Percentiles rank a stretch among this genome's conserved stretches.
Evolutionary conservation across 2,888 invertebrate species (phyloP).

Genomic region (Trichopria drosophilae): DNA sequence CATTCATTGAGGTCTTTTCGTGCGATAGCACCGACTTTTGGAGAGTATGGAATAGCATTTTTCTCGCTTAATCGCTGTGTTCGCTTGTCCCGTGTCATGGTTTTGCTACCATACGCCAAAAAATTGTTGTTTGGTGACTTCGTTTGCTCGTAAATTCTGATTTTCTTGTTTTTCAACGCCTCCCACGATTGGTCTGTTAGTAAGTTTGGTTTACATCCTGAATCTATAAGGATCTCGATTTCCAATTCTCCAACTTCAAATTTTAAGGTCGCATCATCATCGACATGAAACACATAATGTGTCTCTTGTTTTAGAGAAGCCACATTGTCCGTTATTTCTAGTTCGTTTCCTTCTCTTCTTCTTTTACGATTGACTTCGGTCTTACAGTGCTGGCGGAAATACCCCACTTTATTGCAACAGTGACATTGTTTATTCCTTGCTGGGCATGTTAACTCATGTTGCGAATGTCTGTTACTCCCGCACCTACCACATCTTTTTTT

Average conservation of each 20-base stretch:
- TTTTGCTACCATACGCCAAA: no score
- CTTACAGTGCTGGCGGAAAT: conserved; percentile 13
- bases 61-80: no score
- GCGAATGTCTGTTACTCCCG: neutral
- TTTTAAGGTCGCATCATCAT: neutral
- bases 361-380: neutral
- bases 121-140: no score
- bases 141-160: no score
- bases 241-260: conserved; percentile 31
- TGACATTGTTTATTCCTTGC: conserved; percentile 4
- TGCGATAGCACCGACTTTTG: no score
- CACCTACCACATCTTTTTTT: conserved; percentile 10
- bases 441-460: neutral
- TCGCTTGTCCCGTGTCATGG: no score
- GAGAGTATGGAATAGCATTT: no score
- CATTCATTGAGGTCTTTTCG: no score
- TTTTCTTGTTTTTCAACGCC: no score
- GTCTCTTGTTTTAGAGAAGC: neutral
- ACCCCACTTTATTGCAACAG: neutral
- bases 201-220: conserved; percentile 36
- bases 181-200: no score
- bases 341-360: neutral
- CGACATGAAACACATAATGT: conserved; percentile 7
- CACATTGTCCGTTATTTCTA: neutral
- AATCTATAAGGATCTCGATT: conserved; percentile 37